Evolutionary conservation across 2,113 vertebrate species (phyloP), one percentile per base, ranked within the genome.

Genomic region (Trogon surrucura): DNA sequence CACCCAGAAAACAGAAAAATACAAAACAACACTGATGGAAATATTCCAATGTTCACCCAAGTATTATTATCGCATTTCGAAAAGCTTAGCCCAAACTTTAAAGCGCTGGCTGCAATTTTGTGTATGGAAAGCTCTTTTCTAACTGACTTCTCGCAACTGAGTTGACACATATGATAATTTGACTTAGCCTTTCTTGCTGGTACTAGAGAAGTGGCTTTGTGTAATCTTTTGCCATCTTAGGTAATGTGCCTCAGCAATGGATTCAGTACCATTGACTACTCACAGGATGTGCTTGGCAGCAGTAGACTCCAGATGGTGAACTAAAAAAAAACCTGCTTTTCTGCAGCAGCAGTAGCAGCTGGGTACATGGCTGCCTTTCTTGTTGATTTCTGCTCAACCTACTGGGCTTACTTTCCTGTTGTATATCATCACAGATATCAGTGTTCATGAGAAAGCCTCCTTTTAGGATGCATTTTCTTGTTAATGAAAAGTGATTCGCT

Each of bases 221-320:
- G 60, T 79, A 80, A 69, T 83, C 47, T 71, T 95, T 70, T 92
- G 21, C 81, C 51, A 75, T 89, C 53, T 70, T 84, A 69, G 34
- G 80, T 83, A 77, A 88, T 47, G 23, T 86, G 85, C 38, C 69
- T 87, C 65, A 80, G 80, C 50, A 61, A n/a, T 82, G 74, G 53
- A 56, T 89, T 93, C 45, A 47, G 85, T 73, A 60, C 36, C 26
- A 34, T 1, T 75, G 75, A 80, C 65, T 80, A 92, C 88, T 93
- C 54, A 79, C 45, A 85, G 86, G 92, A 93, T 81, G 45, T 87
- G 54, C 27, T 94, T 96, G 94, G 93, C 95, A 96, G 66, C 75
- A 80, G 30, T n/a, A 88, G 32, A 15, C 38, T 87, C 73, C 96
- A 97, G 97, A 96, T 95, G 93, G 92, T 84, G 79, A 88, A 53